Evolutionary conservation across 2,113 vertebrate species (phyloP).

Genomic region (Alexandromys fortis): DNA sequence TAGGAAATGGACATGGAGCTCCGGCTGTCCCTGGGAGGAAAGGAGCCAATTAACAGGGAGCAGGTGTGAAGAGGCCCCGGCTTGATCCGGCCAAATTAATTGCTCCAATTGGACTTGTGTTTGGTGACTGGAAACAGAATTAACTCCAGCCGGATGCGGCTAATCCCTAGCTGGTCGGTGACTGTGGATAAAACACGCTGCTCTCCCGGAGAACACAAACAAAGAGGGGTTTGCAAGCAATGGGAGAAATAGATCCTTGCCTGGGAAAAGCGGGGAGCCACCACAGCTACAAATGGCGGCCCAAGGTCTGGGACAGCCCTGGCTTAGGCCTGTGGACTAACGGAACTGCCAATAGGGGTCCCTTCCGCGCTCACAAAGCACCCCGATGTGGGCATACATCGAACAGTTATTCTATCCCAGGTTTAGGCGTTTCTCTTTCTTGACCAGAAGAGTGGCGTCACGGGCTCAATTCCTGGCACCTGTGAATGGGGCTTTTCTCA

Average conservation of each 20-base stretch:
- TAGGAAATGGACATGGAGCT: constrained; percentile 62
- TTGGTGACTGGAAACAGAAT: constrained; percentile 74
- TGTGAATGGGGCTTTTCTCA: background rate
- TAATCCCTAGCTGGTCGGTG: constrained; percentile 18
- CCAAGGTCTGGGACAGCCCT: accelerated
- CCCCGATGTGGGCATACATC: background rate
- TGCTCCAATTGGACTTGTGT: constrained; percentile 74
- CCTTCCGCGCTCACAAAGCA: background rate
- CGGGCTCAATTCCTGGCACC: background rate
- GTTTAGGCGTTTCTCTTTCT: background rate
- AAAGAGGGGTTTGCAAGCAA: background rate
- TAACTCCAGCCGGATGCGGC: constrained; percentile 57
- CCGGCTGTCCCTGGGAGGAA: constrained; percentile 58
- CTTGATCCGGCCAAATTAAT: constrained; percentile 80
- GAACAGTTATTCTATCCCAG: background rate
- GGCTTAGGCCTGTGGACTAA: background rate
- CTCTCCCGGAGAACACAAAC: constrained; percentile 35
- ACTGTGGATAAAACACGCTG: constrained; percentile 64
- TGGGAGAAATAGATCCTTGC: background rate
- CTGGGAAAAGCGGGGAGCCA: background rate
- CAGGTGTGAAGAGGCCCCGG: constrained; percentile 76
- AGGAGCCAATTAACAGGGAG: constrained; percentile 80
- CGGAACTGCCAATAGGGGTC: background rate
- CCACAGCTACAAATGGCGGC: background rate
- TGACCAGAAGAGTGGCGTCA: background rate